These are phyloP conservation scores for Samia ricini DNA, from an alignment of 1,140 invertebrate species.

Conservation along the genomic window DNA sequence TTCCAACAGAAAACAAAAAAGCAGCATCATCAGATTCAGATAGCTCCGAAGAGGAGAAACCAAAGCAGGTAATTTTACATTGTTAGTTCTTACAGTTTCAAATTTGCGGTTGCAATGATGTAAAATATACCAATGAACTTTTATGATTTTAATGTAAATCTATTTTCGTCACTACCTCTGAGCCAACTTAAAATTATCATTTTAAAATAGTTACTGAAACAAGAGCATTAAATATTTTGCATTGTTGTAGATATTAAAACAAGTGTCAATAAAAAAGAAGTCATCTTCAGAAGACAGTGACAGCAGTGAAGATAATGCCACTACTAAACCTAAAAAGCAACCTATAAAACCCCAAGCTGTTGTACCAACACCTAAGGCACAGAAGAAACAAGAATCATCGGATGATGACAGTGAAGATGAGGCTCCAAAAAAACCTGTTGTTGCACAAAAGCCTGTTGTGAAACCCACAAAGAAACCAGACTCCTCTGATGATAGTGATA, in stretches of 20 bases:
- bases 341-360: conserved; percentile 31
- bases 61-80: conserved; percentile 38
- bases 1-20: conserved; percentile 34
- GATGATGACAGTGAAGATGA: conserved; percentile 37
- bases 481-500: conserved; percentile 42
- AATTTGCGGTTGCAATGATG: conserved; percentile 42
- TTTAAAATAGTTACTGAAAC: conserved; percentile 19
- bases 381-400: conserved; percentile 27
- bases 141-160: conserved; percentile 47
- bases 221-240: conserved; percentile 6
- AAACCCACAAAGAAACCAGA: conserved; percentile 39
- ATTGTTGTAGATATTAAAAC: conserved; percentile 15
- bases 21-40: conserved; percentile 50
- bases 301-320: conserved; percentile 40
- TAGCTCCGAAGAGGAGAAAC: conserved; percentile 57
- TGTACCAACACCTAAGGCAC: conserved; percentile 29
- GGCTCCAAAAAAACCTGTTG: conserved; percentile 44
- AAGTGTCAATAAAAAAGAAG: conserved; percentile 19
- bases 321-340: conserved; percentile 36
- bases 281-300: conserved; percentile 34
- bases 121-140: conserved; percentile 40
- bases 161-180: conserved; percentile 72
- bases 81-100: conserved; percentile 3
- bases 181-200: conserved; percentile 19
- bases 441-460: conserved; percentile 25